Evolutionary conservation across 2,888 invertebrate species (phyloP).

Genomic region (Harpalus rufipes): DNA sequence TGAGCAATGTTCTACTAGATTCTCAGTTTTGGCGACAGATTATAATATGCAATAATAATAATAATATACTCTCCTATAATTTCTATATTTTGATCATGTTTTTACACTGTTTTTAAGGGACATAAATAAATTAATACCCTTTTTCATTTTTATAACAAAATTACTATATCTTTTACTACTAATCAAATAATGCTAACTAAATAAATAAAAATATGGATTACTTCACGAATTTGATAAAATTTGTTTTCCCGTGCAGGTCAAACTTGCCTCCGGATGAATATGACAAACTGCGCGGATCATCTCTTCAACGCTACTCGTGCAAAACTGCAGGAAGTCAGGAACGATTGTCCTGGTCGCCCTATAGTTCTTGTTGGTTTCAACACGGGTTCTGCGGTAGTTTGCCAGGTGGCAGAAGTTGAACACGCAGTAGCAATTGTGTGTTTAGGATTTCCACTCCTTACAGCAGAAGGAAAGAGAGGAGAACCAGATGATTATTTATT

Average conservation of each 20-base stretch:
- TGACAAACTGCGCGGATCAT: conserved; percentile 81
- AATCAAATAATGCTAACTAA: too few species aligned
- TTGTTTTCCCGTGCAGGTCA: conserved; percentile 64
- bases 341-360: conserved; percentile 83
- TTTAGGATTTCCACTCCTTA: conserved; percentile 87
- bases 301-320: conserved; percentile 83
- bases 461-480: conserved; percentile 86
- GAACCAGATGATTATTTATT: conserved; percentile 87
- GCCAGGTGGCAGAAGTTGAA: conserved; percentile 87
- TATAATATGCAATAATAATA: too few species aligned
- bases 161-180: too few species aligned
- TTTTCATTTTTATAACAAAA: too few species aligned
- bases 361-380: conserved; percentile 89
- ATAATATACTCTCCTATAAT: too few species aligned
- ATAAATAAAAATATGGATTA: too few species aligned
- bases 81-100: too few species aligned
- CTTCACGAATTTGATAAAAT: too few species aligned
- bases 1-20: too few species aligned
- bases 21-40: too few species aligned
- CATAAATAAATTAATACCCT: too few species aligned
- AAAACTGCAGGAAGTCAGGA: conserved; percentile 85
- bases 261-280: conserved; percentile 76
- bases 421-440: conserved; percentile 86
- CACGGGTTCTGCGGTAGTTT: conserved; percentile 86
- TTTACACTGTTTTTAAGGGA: too few species aligned